Base-by-base conservation (phyloP, 2,888 invertebrate genomes). In the Stratiomys singularior region DNA sequence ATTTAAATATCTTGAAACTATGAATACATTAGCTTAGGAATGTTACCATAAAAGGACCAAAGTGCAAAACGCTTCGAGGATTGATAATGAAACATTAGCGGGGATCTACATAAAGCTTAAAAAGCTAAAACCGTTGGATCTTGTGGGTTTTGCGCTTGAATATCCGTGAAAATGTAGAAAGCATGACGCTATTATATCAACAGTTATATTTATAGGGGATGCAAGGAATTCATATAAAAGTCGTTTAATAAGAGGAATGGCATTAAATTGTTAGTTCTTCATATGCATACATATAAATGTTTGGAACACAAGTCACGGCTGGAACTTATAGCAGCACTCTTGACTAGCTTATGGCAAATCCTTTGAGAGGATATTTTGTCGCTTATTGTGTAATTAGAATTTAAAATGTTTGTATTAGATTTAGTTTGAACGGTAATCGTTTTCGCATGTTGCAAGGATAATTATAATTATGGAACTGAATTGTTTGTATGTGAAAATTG, bases 1-100 rank as follows among this genome's bases (percentile, higher is more conserved):
- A 52, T 52, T 52, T 18, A 52, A 52, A 52, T 52, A 52, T 52
- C 52, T 13, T 52, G 4, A 52, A 52, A 52, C 52, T 52, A 52
- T 52, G 52, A 52, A 52, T 52, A 52, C 52, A 52, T 52, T 52
- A 52, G 4, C 7, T 13, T 52, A 4, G 52, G 7, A 52, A 4
- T 52, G 4, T 52, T 18, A 52, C 52, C 15, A 3, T 5, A 4
- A 13, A 52, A 52, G 15, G 52, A 52, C n/a, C 4, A 52, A 52
- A 52, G 15, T 15, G 18, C 15, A 18, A 52, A 52, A n/a, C 18
- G 52, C 52, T 52, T 13, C 52, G 3, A 52, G 52, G 52, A 4
- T 18, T 4, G 52, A 52, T 52, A 18, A 52, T 52, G 18, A 52
- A 52, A 52, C 18, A 52, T 52, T 52, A 52, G 18, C 52, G 52